phyloP scores from a whole-genome alignment of 1,140 invertebrate species.

The Cotesia glomerata region DNA sequence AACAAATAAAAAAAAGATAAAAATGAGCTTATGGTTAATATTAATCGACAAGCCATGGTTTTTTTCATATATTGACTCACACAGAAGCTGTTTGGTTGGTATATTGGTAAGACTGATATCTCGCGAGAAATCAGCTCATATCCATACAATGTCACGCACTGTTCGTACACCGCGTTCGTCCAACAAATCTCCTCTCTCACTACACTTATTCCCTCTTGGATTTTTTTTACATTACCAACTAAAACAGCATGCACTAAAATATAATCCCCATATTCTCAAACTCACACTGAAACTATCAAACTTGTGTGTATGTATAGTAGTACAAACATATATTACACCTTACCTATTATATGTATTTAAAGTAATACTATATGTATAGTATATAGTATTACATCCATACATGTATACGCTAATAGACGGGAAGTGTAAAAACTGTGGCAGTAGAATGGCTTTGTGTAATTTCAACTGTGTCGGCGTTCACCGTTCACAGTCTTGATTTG shows the following conservation, averaged over 20 bases:
- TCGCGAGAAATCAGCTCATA: slow-evolving; percentile 57
- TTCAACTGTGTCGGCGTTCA: slow-evolving; percentile 11
- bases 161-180: slow-evolving; percentile 27
- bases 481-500: slow-evolving; percentile 4
- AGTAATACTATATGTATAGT: background rate
- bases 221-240: background rate
- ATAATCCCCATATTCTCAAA: background rate
- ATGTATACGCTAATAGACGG: background rate
- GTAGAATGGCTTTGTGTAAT: slow-evolving; percentile 15
- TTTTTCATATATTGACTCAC: slow-evolving; percentile 17
- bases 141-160: slow-evolving; percentile 62
- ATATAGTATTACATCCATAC: background rate
- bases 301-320: no score
- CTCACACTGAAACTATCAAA: no score
- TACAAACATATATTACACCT: no score
- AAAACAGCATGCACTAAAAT: no score
- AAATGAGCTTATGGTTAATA: background rate
- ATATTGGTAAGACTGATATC: slow-evolving; percentile 36
- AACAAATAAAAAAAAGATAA: background rate
- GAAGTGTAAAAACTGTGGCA: slow-evolving; percentile 17
- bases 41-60: slow-evolving; percentile 1
- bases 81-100: background rate
- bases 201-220: background rate
- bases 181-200: background rate
- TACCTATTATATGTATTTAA: no score